phyloP scores from a whole-genome alignment of 1,140 invertebrate genomes.

The Solen grandis region DNA sequence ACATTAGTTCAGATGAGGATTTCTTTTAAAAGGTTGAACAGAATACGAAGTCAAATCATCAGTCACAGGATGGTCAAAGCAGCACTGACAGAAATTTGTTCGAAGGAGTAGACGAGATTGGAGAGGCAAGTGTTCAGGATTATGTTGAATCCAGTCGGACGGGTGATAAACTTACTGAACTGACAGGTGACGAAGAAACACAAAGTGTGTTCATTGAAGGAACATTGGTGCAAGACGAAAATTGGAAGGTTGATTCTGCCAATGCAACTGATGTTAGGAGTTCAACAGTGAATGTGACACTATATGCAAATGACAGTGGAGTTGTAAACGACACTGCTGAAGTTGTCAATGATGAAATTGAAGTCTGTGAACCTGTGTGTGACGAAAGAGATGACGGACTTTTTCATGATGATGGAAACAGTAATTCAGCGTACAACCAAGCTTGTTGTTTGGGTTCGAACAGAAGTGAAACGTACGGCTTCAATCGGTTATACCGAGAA shows the following conservation, averaged over 20 bases:
- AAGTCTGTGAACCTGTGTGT: neutral
- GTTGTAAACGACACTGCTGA: neutral
- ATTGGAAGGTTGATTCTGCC: too few relatives aligned
- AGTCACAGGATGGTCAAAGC: neutral
- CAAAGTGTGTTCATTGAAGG: neutral
- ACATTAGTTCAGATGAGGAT: slow-evolving; percentile 8
- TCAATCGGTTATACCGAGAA: slow-evolving; percentile 1
- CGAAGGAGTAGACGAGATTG: neutral
- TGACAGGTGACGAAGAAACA: neutral
- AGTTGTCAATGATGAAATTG: neutral
- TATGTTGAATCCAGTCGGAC: neutral
- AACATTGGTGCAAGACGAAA: neutral
- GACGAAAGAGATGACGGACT: too few relatives aligned
- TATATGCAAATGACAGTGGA: neutral
- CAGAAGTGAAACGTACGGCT: neutral
- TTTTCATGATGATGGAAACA: too few relatives aligned
- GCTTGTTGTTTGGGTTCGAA: neutral
- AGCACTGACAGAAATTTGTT: neutral
- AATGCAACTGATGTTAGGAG: too few relatives aligned
- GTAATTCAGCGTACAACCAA: too few relatives aligned
- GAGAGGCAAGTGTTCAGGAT: neutral
- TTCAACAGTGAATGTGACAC: too few relatives aligned
- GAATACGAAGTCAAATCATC: neutral
- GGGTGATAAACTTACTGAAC: too few relatives aligned
- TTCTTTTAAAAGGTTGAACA: too few relatives aligned